Base-by-base conservation (phyloP, 2,113 vertebrate genomes). In the Chlamydotis undulata region DNA sequence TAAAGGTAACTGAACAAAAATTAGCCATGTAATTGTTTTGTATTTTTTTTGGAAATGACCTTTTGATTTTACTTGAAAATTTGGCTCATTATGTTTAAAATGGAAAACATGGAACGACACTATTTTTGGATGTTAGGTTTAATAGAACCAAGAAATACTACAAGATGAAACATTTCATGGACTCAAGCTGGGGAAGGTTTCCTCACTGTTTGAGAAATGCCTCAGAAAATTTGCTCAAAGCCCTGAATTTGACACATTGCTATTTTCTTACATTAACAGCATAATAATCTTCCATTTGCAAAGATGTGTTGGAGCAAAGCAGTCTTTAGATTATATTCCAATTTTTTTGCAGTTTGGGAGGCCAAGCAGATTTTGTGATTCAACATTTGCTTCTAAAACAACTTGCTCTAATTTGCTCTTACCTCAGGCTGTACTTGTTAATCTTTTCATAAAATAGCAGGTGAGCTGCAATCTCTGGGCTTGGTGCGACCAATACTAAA, bases 281-380 rank as follows among this genome's bases (percentile, higher is more conserved):
- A 91, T 35, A 45, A 87, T 94, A 95, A 80, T 67, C 26, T 95
- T 87, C 71, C 67, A 79, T 91, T 96, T 97, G 60, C 86, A 88
- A 95, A 90, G 35, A 49, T 3, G 2, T 7, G 3, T 74, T 47
- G 57, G 23, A 94, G 14, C 21, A 92, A 71, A 90, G 37, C 25
- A 70, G 31, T 76, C 63, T 89, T 96, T 84, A 89, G 92, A 84
- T 80, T 6, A 57, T 50, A 25, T 81, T 96, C 73, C 26, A 85
- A 5, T 76, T 84, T 25, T 39, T 89, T 71, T 35, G 47, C 13
- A 4, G 56, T 88, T 94, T 95, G 75, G 65, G 49, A 94, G 29
- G 19, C 29, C 7, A 17, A 81, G 63, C 21, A 45, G 56, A 33
- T 75, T 76, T 87, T 87, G 73, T 82, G 53, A 94, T 77, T 75